Base-by-base conservation (phyloP, 2,113 vertebrate genomes). In the Limnothrissa miodon region DNA sequence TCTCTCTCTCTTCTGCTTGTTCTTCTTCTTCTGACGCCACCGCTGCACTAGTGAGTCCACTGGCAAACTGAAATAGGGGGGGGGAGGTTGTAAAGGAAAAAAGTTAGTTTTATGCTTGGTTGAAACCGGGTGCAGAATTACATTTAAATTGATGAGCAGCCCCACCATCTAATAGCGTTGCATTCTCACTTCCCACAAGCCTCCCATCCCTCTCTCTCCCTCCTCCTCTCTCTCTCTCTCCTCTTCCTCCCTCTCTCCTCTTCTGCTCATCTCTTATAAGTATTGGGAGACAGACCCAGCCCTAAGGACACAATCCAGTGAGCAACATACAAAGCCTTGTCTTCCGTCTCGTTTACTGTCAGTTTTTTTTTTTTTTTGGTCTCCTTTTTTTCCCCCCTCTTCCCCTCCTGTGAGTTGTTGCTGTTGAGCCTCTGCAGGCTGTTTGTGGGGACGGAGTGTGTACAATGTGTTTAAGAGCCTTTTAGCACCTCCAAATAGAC, bases 101-200 rank as follows among this genome's bases (percentile, higher is more conserved):
- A 85, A 84, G 87, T 44, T 87, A 83, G 84, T 91, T 92, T 89
- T 91, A 89, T 88, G 87, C 88, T 90, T 90, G 89, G 86, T 80
- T 88, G 88, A 87, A 45, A 85, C 84, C 79, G 82, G 48, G 82
- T 82, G 42, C 78, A 83, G 89, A 90, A 91, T 91, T 90, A 90
- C 87, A 89, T 92, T 89, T 87, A 86, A 92, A 92, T 87, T 90
- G 83, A 91, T 90, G 85, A 88, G 89, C 83, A 81, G 87, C 82
- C 86, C 86, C 84, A 84, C 82, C 83, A 89, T 89, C 83, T n/a
- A 74, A 84, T 81, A 84, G 85, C 86, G 79, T 66, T 89, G 84
- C 86, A 85, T 82, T 21, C 78, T 79, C 39, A 79, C 78, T 84
- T 78, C 83, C 83, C 83, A 59, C 51, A 85, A 79, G 82, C 86